Evolutionary conservation across 2,113 vertebrate genomes (phyloP).

Genomic region (Ophiodon elongatus): DNA sequence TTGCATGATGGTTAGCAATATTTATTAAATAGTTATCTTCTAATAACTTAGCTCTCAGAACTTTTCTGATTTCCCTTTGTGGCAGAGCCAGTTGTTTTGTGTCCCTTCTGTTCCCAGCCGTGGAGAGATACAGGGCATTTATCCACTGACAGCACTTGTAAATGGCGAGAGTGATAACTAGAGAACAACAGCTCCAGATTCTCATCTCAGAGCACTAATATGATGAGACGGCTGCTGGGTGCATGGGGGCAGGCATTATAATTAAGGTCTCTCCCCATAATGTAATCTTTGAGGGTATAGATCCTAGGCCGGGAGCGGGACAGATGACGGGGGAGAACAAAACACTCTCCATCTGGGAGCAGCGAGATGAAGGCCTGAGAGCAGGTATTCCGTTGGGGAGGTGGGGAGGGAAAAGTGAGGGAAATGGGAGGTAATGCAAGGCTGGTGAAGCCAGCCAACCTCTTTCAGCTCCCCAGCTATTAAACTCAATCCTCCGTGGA

Average conservation of each 20-base stretch:
- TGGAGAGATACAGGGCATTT: constrained; percentile 56
- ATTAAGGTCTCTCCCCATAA: constrained; percentile 83
- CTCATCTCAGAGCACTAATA: constrained; percentile 82
- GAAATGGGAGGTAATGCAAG: constrained; percentile 83
- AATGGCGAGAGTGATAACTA: constrained; percentile 78
- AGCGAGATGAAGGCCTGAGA: constrained; percentile 79
- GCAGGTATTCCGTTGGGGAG: constrained; percentile 77
- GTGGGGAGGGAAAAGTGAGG: constrained; percentile 71
- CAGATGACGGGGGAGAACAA: constrained; percentile 78
- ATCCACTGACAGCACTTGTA: constrained; percentile 73
- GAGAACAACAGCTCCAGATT: constrained; percentile 77
- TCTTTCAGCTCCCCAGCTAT: constrained; percentile 78
- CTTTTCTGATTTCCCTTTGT: constrained; percentile 30
- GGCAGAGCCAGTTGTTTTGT: constrained; percentile 38
- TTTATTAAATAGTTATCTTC: constrained; percentile 30
- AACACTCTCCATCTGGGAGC: constrained; percentile 82
- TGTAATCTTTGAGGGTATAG: constrained; percentile 78
- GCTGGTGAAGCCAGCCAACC: constrained; percentile 75
- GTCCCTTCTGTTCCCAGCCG: constrained; percentile 44
- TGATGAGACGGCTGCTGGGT: constrained; percentile 79
- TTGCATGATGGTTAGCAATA: constrained; percentile 40
- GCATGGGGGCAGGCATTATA: constrained; percentile 79
- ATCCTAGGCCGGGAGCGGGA: constrained; percentile 67
- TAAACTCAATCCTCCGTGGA: constrained; percentile 79
- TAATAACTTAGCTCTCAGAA: constrained; percentile 34